Percentiles rank a stretch among this genome's conserved stretches.
phyloP scores from a whole-genome alignment of 2,888 invertebrate genomes.

The Molanna angustata region DNA sequence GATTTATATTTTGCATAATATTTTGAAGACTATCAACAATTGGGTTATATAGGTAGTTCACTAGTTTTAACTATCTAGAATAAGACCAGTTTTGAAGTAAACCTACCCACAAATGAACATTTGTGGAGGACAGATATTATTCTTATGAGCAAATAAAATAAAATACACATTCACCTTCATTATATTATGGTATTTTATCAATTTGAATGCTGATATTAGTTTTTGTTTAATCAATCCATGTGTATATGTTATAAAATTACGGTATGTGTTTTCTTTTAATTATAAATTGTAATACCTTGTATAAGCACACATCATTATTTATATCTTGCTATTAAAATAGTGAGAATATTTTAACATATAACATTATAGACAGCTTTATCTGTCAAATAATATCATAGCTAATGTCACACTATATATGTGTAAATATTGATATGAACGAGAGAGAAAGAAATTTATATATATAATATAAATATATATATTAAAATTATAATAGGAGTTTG shows the following conservation, averaged over 20 bases:
- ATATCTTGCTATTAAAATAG: too few relatives aligned
- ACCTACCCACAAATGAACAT: too few relatives aligned
- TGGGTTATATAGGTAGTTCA: too few relatives aligned
- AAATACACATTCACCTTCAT: not conserved
- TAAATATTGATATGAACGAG: slow-evolving; percentile 9
- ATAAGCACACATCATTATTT: not conserved
- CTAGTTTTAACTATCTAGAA: too few relatives aligned
- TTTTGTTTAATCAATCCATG: not conserved
- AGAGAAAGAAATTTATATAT: slow-evolving; percentile 5
- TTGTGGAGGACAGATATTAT: not conserved
- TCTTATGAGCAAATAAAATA: not conserved
- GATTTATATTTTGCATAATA: too few relatives aligned
- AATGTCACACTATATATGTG: slow-evolving; percentile 7
- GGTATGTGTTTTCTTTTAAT: not conserved
- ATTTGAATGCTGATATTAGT: too few relatives aligned
- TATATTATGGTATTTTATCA: not conserved
- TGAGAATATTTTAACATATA: not conserved
- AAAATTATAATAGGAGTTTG: too few relatives aligned
- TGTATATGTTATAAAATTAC: not conserved
- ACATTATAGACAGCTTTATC: not conserved
- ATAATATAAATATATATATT: too few relatives aligned
- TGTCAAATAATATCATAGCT: not conserved
- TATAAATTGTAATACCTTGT: not conserved
- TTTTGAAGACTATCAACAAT: too few relatives aligned
- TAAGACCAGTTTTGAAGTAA: too few relatives aligned